Percentiles rank a stretch among this genome's conserved stretches.
Evolutionary conservation across 2,113 vertebrate genomes (phyloP).

Genomic region (Chlamydotis undulata): DNA sequence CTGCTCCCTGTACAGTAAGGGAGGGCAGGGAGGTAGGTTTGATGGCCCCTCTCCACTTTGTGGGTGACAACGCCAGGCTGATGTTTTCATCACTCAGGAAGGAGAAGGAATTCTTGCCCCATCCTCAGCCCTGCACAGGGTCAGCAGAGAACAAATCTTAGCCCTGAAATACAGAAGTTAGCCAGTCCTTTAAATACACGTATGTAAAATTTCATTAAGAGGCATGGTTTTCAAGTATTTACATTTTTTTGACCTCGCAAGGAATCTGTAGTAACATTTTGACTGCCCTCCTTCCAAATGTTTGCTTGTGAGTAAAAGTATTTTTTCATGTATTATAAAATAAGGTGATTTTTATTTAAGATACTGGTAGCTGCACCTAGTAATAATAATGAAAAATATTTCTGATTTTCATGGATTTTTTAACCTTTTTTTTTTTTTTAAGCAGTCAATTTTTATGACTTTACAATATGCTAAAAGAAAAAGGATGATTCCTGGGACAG

Average conservation of each 20-base stretch:
- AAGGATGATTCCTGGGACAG: not conserved
- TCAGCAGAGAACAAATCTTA: not conserved
- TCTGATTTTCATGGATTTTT: not conserved
- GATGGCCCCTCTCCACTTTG: too few relatives aligned
- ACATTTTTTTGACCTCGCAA: not conserved
- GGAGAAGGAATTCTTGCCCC: not conserved
- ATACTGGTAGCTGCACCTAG: not conserved
- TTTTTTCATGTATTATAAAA: not conserved
- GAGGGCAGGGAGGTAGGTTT: too few relatives aligned
- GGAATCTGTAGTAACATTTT: not conserved
- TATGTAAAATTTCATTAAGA: not conserved
- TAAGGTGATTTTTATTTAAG: not conserved
- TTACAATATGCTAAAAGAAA: not conserved
- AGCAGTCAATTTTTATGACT: not conserved
- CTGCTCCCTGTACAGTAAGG: fast-evolving
- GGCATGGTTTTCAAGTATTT: not conserved
- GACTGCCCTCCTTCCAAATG: not conserved
- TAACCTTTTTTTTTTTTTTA: not conserved
- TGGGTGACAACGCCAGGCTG: fast-evolving
- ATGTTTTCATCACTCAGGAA: not conserved
- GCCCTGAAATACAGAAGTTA: not conserved
- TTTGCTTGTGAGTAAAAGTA: not conserved
- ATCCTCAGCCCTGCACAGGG: not conserved
- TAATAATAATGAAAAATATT: not conserved
- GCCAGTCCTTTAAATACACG: not conserved